A percentile compares a stretch with the other conserved stretches of the same genome.
Conservation (phyloP, 2,888 invertebrate genomes). For the Synanthedon andrenaeformis region DNA sequence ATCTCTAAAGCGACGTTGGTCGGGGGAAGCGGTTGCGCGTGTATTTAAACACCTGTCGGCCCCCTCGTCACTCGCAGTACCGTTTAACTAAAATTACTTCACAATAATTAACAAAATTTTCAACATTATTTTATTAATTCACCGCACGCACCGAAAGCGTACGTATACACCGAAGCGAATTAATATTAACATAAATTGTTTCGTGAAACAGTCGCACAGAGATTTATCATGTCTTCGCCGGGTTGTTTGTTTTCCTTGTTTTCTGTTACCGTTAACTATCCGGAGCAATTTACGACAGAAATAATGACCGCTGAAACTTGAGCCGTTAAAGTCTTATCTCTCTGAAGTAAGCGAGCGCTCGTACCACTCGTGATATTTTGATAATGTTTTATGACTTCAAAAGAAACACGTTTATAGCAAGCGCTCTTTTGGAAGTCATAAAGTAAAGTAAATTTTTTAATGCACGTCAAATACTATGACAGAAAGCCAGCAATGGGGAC, state of each 20-base stretch:
- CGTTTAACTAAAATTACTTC: conserved; percentile 65
- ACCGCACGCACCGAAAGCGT: too few species aligned
- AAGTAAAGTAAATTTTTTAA: too few species aligned
- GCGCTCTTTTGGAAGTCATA: too few species aligned
- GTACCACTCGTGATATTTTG: conserved; percentile 15
- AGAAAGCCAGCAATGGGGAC: conserved; percentile 3
- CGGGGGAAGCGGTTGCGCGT: conserved; percentile 34
- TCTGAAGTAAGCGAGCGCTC: conserved; percentile 23
- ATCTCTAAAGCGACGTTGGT: conserved; percentile 19
- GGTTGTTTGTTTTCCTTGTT: conserved; percentile 33
- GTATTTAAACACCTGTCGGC: conserved; percentile 62
- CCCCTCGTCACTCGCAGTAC: conserved; percentile 40
- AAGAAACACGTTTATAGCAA: conserved; percentile 3
- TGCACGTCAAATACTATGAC: background rate
- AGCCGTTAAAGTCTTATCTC: conserved; percentile 38
- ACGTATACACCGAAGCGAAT: too few species aligned
- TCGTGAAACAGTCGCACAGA: conserved; percentile 31
- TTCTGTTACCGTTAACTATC: conserved; percentile 34
- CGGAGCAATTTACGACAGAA: conserved; percentile 38
- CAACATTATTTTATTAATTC: conserved; percentile 7
- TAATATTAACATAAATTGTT: conserved; percentile 3
- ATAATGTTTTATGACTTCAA: conserved; percentile 12
- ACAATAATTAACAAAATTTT: conserved; percentile 56
- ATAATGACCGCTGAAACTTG: conserved; percentile 36
- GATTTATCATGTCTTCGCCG: conserved; percentile 40